These are phyloP conservation scores for Anniella stebbinsi DNA, from an alignment of 2,797 vertebrate species.

Conservation along the genomic window DNA sequence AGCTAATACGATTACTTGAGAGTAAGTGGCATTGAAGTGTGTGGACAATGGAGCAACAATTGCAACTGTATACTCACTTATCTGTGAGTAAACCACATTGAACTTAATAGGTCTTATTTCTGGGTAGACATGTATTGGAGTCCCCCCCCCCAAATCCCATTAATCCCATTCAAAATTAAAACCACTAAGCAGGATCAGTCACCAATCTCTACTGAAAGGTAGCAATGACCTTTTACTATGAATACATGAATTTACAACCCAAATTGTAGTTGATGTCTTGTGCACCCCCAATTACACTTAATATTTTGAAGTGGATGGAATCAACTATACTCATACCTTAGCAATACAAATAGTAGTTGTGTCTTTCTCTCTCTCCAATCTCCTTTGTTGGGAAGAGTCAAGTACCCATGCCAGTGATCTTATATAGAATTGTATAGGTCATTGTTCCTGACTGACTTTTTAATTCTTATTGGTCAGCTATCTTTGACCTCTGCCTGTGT, in stretches of 20 bases:
- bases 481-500: neutral
- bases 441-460: neutral
- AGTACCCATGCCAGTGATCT: neutral
- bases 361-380: neutral
- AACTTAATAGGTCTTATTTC: neutral
- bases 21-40: constrained; percentile 4
- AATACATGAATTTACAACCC: neutral
- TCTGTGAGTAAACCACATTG: neutral
- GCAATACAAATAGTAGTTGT: neutral
- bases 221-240: neutral
- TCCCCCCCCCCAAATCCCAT: neutral
- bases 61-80: constrained; percentile 1
- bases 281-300: too few relatives aligned
- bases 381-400: neutral
- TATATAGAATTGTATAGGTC: neutral
- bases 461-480: neutral
- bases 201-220: neutral
- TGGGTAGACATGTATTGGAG: neutral
- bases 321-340: neutral
- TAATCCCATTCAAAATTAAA: neutral
- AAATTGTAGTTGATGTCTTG: neutral
- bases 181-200: neutral
- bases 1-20: neutral
- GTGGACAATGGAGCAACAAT: neutral
- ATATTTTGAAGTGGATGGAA: neutral